Evolutionary conservation across 37 sponge, comb jelly and placozoan genomes (phyloP).

Genomic region (Dysidea cf. avara): DNA sequence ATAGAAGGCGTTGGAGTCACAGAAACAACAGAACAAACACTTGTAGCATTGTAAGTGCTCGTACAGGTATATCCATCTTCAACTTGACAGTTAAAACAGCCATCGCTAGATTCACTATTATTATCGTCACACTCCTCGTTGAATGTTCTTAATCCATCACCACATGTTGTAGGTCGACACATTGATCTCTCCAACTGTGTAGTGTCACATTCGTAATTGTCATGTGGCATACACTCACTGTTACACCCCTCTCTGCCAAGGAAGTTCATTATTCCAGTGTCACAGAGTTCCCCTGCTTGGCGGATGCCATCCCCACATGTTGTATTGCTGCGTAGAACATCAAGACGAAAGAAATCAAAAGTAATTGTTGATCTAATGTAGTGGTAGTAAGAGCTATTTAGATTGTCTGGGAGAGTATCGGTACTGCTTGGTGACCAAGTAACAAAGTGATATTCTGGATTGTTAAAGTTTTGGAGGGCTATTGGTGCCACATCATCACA

Average conservation of each 20-base stretch:
- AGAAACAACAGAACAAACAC: neutral
- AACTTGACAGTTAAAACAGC: constrained; percentile 45
- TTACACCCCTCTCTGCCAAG: constrained; percentile 15
- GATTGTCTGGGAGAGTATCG: neutral
- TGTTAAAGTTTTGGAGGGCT: no score
- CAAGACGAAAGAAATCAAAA: no score
- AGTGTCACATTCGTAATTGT: constrained; percentile 37
- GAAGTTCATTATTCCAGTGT: constrained; percentile 3
- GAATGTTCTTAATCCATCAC: constrained; percentile 42
- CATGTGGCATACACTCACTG: neutral
- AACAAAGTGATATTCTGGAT: constrained; percentile 13
- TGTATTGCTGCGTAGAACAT: neutral
- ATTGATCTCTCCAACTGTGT: constrained; percentile 10
- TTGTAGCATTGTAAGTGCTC: neutral
- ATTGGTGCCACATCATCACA: neutral
- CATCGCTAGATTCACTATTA: constrained; percentile 28
- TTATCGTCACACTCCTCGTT: constrained; percentile 68
- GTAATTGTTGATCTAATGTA: no score
- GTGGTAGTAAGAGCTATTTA: no score
- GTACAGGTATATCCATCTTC: constrained; percentile 1
- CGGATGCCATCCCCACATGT: constrained; percentile 65
- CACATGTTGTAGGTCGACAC: constrained; percentile 40
- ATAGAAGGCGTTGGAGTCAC: neutral
- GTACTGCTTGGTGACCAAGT: neutral
- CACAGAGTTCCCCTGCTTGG: constrained; percentile 67